A percentile compares a stretch with the other conserved stretches of the same genome.
These are phyloP conservation scores for Aradus depressus DNA, from an alignment of 2,888 invertebrate genomes.

Conservation along the genomic window DNA sequence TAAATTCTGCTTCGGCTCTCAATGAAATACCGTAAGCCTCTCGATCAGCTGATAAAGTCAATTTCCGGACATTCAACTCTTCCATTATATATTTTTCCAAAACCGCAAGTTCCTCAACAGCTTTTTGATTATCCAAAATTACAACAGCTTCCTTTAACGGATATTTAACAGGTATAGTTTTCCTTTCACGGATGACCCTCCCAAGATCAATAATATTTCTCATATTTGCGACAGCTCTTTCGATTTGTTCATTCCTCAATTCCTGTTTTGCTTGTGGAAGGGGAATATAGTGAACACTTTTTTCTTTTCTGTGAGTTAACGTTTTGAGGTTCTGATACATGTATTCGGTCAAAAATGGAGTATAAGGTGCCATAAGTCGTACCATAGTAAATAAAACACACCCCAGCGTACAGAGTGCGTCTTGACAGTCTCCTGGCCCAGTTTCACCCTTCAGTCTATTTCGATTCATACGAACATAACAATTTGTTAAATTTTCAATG, in stretches of 20 bases:
- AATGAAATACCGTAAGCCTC: conserved; percentile 82
- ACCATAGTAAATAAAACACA: conserved; percentile 79
- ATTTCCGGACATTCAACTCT: conserved; percentile 80
- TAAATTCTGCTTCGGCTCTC: conserved; percentile 91
- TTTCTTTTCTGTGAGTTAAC: conserved; percentile 42
- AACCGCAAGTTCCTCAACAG: conserved; percentile 64
- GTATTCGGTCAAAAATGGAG: conserved; percentile 88
- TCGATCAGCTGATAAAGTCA: conserved; percentile 81
- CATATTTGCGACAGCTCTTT: conserved; percentile 82
- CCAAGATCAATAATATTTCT: conserved; percentile 92
- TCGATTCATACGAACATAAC: conserved; percentile 97
- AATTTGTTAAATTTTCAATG: conserved; percentile 95
- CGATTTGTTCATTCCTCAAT: conserved; percentile 74
- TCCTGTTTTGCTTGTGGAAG: conserved; percentile 53
- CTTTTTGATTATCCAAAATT: conserved; percentile 70
- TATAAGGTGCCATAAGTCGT: conserved; percentile 92
- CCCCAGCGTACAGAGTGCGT: conserved; percentile 78
- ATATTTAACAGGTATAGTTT: conserved; percentile 89
- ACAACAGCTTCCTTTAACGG: conserved; percentile 93
- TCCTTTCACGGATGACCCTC: conserved; percentile 81
- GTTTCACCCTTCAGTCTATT: conserved; percentile 86
- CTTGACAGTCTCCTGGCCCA: conserved; percentile 66
- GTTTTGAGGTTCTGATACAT: conserved; percentile 82
- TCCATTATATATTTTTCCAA: conserved; percentile 77
- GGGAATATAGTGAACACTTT: conserved; percentile 87